These are phyloP conservation scores for Dioctria linearis DNA, from an alignment of 2,888 invertebrate species.

Conservation along the genomic window DNA sequence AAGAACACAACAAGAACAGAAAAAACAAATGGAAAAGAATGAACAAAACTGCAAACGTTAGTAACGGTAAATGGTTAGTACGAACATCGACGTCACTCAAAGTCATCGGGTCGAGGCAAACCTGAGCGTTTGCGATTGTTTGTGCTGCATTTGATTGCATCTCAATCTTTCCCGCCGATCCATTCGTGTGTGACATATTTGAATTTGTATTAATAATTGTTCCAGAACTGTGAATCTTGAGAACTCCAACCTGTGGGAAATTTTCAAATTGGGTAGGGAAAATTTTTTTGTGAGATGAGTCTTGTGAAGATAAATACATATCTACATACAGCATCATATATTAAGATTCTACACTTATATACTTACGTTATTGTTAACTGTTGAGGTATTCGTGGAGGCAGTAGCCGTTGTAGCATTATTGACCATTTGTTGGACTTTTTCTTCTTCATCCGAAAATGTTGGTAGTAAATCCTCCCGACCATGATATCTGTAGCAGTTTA, in stretches of 20 bases:
- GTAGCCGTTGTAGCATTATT: slow-evolving; percentile 65
- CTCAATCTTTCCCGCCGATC: slow-evolving; percentile 70
- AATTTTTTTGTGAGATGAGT: slow-evolving; percentile 41
- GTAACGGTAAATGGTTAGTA: slow-evolving; percentile 65
- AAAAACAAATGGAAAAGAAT: slow-evolving; percentile 47
- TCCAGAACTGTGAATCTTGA: slow-evolving; percentile 70
- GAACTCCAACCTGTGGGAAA: slow-evolving; percentile 68
- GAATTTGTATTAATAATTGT: slow-evolving; percentile 63
- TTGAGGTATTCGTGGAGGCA: slow-evolving; percentile 59
- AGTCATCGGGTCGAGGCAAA: slow-evolving; percentile 85
- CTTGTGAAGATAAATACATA: slow-evolving; percentile 2
- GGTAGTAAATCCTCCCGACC: slow-evolving; percentile 95
- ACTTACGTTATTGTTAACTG: slow-evolving; percentile 60
- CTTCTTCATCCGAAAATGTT: slow-evolving; percentile 93
- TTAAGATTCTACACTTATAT: not conserved
- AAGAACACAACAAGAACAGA: too few relatives aligned
- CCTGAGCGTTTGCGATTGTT: slow-evolving; percentile 76
- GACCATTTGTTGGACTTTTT: slow-evolving; percentile 79
- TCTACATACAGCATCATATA: not conserved
- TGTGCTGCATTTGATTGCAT: slow-evolving; percentile 66
- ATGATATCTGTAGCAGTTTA: slow-evolving; percentile 98
- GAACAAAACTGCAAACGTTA: slow-evolving; percentile 53
- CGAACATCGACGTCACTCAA: slow-evolving; percentile 83
- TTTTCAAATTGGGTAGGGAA: slow-evolving; percentile 21
- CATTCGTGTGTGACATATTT: slow-evolving; percentile 67